Percentiles rank a stretch among this genome's conserved stretches.
Conservation (phyloP, 2,113 vertebrate genomes). For the Seriola dumerili region DNA sequence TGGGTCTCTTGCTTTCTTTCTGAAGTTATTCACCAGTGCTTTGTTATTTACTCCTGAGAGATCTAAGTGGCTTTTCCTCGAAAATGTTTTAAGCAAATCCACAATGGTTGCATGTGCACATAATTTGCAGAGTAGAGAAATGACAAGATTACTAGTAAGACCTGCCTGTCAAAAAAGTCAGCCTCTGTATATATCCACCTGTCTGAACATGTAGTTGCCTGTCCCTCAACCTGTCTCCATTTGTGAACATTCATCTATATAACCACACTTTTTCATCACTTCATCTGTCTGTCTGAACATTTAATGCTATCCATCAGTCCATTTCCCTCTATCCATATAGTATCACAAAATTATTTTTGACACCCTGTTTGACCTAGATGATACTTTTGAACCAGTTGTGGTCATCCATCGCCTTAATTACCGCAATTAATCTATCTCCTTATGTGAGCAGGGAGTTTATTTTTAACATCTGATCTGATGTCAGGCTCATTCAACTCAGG, state of each 20-base stretch:
- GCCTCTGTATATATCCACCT: slow-evolving; percentile 18
- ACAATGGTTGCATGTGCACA: not conserved
- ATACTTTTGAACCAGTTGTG: not conserved
- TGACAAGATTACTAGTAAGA: slow-evolving; percentile 30
- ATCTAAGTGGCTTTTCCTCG: not conserved
- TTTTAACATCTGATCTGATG: not conserved
- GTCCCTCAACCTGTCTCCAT: slow-evolving; percentile 23
- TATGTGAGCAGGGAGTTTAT: not conserved
- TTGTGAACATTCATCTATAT: not conserved
- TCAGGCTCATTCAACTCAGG: not conserved
- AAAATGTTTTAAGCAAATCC: not conserved
- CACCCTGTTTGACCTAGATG: not conserved
- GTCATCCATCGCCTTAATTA: not conserved
- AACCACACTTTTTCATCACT: not conserved
- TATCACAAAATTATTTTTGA: not conserved
- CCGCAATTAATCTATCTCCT: not conserved
- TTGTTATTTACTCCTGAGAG: not conserved
- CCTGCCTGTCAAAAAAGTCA: slow-evolving; percentile 24
- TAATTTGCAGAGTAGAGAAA: not conserved
- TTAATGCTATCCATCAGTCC: not conserved
- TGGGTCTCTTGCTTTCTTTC: not conserved
- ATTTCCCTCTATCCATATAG: not conserved
- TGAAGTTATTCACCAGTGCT: not conserved
- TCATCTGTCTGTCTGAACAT: not conserved
- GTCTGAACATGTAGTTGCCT: slow-evolving; percentile 32